phyloP scores from a whole-genome alignment of 2,797 vertebrate species.

The Aulostomus chinensis region DNA sequence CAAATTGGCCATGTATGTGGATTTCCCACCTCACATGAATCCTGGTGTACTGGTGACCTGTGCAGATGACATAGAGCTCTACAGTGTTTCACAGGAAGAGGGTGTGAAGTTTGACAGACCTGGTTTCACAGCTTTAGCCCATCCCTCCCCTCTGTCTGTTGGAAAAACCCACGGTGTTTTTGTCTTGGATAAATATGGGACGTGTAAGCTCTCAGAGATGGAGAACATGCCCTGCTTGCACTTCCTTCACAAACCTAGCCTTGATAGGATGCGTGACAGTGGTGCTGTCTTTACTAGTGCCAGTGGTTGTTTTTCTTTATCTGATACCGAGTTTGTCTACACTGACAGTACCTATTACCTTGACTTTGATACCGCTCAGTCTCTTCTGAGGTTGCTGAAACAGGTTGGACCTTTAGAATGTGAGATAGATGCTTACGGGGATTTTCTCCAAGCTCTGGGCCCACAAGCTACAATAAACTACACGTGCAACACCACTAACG shows the following conservation, averaged over 20 bases:
- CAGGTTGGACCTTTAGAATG: constrained; percentile 80
- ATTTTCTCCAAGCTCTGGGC: constrained; percentile 94
- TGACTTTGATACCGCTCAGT: constrained; percentile 73
- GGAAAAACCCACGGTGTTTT: constrained; percentile 95
- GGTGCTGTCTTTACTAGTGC: constrained; percentile 77
- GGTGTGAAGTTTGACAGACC: constrained; percentile 82
- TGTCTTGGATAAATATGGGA: constrained; percentile 77
- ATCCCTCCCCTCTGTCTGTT: constrained; percentile 85
- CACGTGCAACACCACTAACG: constrained; percentile 74
- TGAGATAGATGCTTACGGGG: constrained; percentile 96
- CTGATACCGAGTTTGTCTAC: constrained; percentile 82
- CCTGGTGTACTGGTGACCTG: constrained; percentile 90
- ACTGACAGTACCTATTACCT: constrained; percentile 96
- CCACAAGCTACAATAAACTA: constrained; percentile 82
- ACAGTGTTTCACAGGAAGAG: constrained; percentile 71
- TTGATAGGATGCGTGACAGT: constrained; percentile 77
- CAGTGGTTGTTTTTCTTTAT: not conserved
- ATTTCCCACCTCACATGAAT: constrained; percentile 89
- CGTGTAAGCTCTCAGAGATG: constrained; percentile 60
- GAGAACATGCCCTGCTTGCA: constrained; percentile 77
- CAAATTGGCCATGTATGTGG: constrained; percentile 93
- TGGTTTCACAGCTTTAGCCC: constrained; percentile 92
- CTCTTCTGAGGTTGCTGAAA: constrained; percentile 81
- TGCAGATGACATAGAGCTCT: constrained; percentile 94
- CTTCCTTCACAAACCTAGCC: constrained; percentile 92